A percentile compares a stretch with the other conserved stretches of the same genome.
phyloP scores from a whole-genome alignment of 2,797 vertebrate genomes.

The Enteromius mattozi region DNA sequence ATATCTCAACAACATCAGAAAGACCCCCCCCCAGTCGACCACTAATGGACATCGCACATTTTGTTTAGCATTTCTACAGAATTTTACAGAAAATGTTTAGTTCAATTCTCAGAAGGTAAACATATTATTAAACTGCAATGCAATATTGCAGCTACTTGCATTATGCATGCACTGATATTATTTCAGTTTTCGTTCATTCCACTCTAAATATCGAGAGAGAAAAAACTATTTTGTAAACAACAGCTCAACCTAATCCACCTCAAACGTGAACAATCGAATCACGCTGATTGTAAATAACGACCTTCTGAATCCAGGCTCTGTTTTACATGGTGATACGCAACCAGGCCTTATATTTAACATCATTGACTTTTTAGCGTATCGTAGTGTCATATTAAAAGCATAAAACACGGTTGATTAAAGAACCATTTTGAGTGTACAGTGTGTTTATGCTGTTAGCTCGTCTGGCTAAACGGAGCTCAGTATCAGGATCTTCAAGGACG shows the following conservation, averaged over 20 bases:
- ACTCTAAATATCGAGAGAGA: not conserved
- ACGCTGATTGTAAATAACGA: slow-evolving; percentile 4
- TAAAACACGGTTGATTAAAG: not conserved
- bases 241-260: not conserved
- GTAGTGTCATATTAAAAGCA: not conserved
- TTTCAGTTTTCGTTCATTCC: not conserved
- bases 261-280: not conserved
- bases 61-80: not conserved
- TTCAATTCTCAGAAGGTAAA: not conserved
- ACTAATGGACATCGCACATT: not conserved
- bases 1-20: not conserved
- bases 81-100: not conserved
- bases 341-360: not conserved
- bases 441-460: slow-evolving; percentile 12
- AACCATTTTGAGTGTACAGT: not conserved
- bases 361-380: not conserved
- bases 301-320: not conserved
- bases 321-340: not conserved
- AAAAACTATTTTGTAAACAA: not conserved
- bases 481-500: slow-evolving; percentile 27
- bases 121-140: not conserved
- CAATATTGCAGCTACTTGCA: not conserved
- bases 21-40: not conserved
- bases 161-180: not conserved
- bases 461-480: slow-evolving; percentile 17